These are phyloP conservation scores for Lichenostomus cassidix DNA, from an alignment of 2,113 vertebrate species.

Conservation along the genomic window DNA sequence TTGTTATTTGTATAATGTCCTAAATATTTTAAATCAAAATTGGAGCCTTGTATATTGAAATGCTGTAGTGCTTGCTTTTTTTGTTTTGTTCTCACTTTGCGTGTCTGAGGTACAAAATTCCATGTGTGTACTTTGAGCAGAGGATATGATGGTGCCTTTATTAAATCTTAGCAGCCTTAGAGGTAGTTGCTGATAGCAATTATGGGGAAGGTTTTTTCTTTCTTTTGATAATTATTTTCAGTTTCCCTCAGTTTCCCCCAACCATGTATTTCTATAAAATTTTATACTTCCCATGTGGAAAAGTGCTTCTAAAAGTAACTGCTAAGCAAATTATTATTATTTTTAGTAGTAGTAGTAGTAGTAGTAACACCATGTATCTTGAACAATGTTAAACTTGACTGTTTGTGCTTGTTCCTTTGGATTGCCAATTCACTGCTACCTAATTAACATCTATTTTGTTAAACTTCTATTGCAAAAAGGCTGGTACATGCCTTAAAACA, in stretches of 20 bases:
- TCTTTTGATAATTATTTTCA: background rate
- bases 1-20: background rate
- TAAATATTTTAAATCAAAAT: background rate
- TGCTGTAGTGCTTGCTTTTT: background rate
- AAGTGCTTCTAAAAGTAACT: background rate
- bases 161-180: background rate
- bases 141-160: background rate
- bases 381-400: background rate
- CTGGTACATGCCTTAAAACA: background rate
- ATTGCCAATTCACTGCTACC: background rate
- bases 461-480: background rate
- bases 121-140: background rate
- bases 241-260: background rate
- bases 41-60: background rate
- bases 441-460: background rate
- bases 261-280: background rate
- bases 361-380: background rate
- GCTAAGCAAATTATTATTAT: background rate
- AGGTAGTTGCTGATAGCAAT: background rate
- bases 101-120: background rate
- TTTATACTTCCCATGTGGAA: background rate
- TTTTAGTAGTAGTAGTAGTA: background rate
- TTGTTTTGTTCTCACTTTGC: background rate
- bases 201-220: accelerated
- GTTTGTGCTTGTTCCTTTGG: background rate